Percentiles rank a stretch among this genome's conserved stretches.
These are phyloP conservation scores for Stenopsyche tienmushanensis DNA, from an alignment of 1,140 invertebrate species.

Conservation along the genomic window DNA sequence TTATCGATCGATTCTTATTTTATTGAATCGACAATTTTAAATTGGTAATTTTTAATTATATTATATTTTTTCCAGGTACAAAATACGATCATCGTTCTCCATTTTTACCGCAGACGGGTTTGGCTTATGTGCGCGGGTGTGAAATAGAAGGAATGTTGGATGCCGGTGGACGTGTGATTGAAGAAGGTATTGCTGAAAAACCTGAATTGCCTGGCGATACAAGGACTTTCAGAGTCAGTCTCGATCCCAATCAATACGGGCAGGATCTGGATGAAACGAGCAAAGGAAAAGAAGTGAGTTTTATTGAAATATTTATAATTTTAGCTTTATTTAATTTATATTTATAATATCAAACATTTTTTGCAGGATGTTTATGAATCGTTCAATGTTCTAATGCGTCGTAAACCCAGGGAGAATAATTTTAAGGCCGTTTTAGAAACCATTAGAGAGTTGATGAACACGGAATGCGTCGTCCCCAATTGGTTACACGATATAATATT, in stretches of 20 bases:
- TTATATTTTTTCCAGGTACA: constrained; percentile 58
- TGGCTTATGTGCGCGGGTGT: constrained; percentile 92
- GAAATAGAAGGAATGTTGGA: constrained; percentile 99
- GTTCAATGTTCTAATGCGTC: constrained; percentile 96
- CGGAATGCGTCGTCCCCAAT: constrained; percentile 97
- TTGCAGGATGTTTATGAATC: constrained; percentile 87
- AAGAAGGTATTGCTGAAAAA: constrained; percentile 91
- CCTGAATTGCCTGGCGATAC: constrained; percentile 84
- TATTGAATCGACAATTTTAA: neutral
- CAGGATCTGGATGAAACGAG: constrained; percentile 84
- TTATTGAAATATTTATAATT: constrained; percentile 13
- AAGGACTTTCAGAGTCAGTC: constrained; percentile 88
- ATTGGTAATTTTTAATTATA: constrained; percentile 43
- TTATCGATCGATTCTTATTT: constrained; percentile 44
- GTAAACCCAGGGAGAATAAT: constrained; percentile 99
- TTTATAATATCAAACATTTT: constrained; percentile 1
- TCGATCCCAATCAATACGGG: constrained; percentile 96
- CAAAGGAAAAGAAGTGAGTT: constrained; percentile 67
- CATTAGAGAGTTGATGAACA: constrained; percentile 98
- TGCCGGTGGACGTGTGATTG: constrained; percentile 91
- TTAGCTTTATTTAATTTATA: neutral
- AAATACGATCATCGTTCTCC: constrained; percentile 79
- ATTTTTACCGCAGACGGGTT: constrained; percentile 88
- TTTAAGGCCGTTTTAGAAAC: constrained; percentile 99
- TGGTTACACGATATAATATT: constrained; percentile 98